Evolutionary conservation across 2,888 invertebrate genomes (phyloP), one percentile per base, ranked within the genome.

Genomic region (Cacoxenus indagator): DNA sequence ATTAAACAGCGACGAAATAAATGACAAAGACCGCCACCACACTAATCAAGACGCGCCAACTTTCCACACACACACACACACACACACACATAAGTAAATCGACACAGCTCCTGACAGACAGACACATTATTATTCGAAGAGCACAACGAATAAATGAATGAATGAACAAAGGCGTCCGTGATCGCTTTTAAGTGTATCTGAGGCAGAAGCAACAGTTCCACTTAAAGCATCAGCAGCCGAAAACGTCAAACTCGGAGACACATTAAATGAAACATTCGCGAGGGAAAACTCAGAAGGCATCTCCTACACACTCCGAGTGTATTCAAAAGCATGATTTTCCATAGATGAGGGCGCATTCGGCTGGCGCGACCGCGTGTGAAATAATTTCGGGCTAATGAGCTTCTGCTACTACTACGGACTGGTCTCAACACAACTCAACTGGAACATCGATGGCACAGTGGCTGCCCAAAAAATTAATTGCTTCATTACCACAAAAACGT

Each of bases 151-250:
- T 8, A 26, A 64, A 61, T 37, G 31, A 31, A 37, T 19, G 61
- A 37, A 61, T 27, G 43, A 26, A 57, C n/a, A 26, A 57, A 57
- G n/a, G 14, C 14, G 5, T 14, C 8, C 5, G 57, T 14, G n/a
- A 27, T 57, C 6, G 57, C 27, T 57, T 22, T 61, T 61, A 61
- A 61, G 61, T 61, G 61, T n/a, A n/a, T 26, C 48, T 1, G 22
- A 59, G 26, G 22, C 43, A 68, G 51, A 14, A 67, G 51, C 57
- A 22, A 57, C 68, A 46, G 64, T 55, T 72, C 76, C 80, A 79
- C 82, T 83, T 78, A 76, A 78, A 75, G 75, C 78, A 78, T 81
- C 83, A 81, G 73, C 83, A 76, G 72, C 78, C 78, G 77, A 76
- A 68, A 76, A 70, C 75, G 81, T 82, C 81, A 83, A 75, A 76